These are phyloP conservation scores for Lampris megalopsis DNA, from an alignment of 2,113 vertebrate genomes.

Conservation along the genomic window DNA sequence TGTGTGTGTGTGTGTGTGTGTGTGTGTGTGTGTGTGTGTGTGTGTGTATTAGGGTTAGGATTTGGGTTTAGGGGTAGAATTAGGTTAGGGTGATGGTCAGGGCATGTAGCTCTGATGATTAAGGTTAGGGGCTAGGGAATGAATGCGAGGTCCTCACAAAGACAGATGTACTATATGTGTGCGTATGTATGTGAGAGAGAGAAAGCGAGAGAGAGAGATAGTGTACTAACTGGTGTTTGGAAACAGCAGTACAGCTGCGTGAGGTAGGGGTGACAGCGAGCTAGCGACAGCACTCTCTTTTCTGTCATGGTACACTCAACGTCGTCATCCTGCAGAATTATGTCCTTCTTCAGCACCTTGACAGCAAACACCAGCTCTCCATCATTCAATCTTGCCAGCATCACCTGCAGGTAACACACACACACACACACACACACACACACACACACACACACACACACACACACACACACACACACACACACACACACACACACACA, in stretches of 20 bases:
- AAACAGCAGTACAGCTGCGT: conserved; percentile 98
- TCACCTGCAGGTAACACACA: conserved; percentile 88
- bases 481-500: conserved; percentile 29
- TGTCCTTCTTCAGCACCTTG: conserved; percentile 97
- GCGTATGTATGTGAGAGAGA: not conserved
- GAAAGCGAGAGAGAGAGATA: no score
- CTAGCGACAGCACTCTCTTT: conserved; percentile 93
- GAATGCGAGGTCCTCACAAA: not conserved
- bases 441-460: not conserved
- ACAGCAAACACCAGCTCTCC: conserved; percentile 90
- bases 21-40: conserved; percentile 2
- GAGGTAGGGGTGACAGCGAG: conserved; percentile 94
- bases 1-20: not conserved
- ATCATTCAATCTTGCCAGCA: conserved; percentile 90
- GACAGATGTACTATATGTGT: not conserved
- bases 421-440: conserved; percentile 1
- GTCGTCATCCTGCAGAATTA: conserved; percentile 97
- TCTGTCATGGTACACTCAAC: conserved; percentile 98
- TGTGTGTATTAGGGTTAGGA: not conserved
- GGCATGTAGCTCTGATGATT: no score
- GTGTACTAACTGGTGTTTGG: conserved; percentile 89
- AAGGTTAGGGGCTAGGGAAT: no score
- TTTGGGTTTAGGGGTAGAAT: no score
- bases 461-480: no score
- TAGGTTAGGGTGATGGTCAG: no score